Base-by-base conservation (phyloP, 2,797 vertebrate species). In the Notolabrus celidotus region DNA sequence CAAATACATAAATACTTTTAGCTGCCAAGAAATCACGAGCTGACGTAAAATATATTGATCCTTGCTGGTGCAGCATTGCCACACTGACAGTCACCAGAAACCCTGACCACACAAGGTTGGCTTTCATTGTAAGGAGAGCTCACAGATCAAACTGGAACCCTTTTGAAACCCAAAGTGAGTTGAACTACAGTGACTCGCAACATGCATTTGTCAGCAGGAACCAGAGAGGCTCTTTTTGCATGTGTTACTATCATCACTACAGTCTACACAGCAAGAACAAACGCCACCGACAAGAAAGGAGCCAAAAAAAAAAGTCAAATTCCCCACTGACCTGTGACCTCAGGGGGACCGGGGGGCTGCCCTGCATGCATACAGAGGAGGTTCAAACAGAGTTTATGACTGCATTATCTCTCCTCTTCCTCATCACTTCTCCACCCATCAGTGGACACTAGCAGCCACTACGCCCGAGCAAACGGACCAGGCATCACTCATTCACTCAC, bases 401-500 rank as follows among this genome's bases (percentile, higher is more conserved):
- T 88, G 79, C 85, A 88, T 93, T 92, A 90, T 91, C 75, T 83
- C 74, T 42, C 54, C 63, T 74, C 68, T 75, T 87, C 72, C 89
- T 84, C 76, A 82, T 84, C 83, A 82, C 78, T 85, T 79, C 80
- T 87, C 78, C 83, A 86, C 90, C 90, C 85, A 82, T 86, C 86
- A 71, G 88, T 90, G 88, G 90, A 90, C 93, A 92, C 84, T 72
- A 79, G 86, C 64, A 90, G 87, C 89, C 77, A 83, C 77, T 71
- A 66, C 62, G 51, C 77, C 51, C 50, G 82, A 76, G 90, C 89
- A 87, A 86, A 91, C 87, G 79, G 84, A 81, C 84, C 83, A 65
- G 89, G 88, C 92, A 95, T 95, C 93, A 93, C 87, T 95, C 94
- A 95, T 89, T 93, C 91, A 91, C 86, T 89, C 76, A 77, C 88